phyloP scores from a whole-genome alignment of 1,140 invertebrate genomes.

The Orussus abietinus region DNA sequence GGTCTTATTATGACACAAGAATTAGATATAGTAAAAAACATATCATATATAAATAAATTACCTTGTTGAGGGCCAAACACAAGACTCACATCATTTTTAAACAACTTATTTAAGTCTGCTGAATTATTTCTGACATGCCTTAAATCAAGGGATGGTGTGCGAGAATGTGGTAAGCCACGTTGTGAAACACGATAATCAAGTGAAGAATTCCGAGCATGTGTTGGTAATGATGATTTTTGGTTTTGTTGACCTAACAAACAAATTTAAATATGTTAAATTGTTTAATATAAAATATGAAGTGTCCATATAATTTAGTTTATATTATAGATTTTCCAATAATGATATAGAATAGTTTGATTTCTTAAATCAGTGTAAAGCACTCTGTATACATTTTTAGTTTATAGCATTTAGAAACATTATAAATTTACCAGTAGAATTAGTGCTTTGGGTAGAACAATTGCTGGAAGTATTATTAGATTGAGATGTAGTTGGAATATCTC shows the following conservation, averaged over 20 bases:
- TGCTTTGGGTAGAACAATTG: slow-evolving; percentile 27
- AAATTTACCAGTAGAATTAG: slow-evolving; percentile 28
- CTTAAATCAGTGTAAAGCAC: no score
- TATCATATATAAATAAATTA: slow-evolving; percentile 29
- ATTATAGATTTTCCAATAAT: no score
- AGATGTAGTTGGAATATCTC: slow-evolving; percentile 32
- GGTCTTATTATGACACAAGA: slow-evolving; percentile 6
- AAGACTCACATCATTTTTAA: slow-evolving; percentile 67
- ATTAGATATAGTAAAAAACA: slow-evolving; percentile 2
- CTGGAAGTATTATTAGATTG: slow-evolving; percentile 22
- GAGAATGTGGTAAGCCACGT: slow-evolving; percentile 62
- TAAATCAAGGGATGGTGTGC: slow-evolving; percentile 78
- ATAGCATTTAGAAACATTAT: no score
- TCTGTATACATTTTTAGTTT: no score
- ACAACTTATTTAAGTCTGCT: slow-evolving; percentile 71
- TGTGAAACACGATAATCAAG: slow-evolving; percentile 65
- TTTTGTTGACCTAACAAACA: slow-evolving; percentile 31
- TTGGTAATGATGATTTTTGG: slow-evolving; percentile 32
- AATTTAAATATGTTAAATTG: background rate
- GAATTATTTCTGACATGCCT: slow-evolving; percentile 75
- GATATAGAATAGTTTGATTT: no score
- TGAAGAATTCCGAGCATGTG: slow-evolving; percentile 74
- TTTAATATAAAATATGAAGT: no score
- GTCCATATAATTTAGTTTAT: no score
- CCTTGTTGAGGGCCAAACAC: slow-evolving; percentile 64